phyloP scores from a whole-genome alignment of 1,140 invertebrate species.

The Cydia strobilella region DNA sequence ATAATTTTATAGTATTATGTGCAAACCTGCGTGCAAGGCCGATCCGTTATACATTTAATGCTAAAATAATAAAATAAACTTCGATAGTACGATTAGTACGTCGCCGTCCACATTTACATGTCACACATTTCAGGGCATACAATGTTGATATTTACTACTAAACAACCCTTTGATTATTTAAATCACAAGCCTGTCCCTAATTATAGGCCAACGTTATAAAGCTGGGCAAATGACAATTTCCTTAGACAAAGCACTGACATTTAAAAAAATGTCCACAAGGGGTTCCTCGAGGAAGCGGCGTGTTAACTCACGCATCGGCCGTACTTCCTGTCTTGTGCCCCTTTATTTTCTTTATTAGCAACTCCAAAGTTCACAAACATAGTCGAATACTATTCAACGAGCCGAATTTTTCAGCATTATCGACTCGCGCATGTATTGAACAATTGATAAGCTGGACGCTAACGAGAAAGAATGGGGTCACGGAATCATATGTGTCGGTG shows the following conservation, averaged over 20 bases:
- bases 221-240: conserved; percentile 46
- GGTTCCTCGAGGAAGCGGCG: conserved; percentile 62
- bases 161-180: neutral
- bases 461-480: conserved; percentile 26
- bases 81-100: no score
- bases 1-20: neutral
- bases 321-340: conserved; percentile 64
- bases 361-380: conserved; percentile 12
- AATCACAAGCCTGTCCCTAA: conserved; percentile 19
- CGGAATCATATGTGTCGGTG: conserved; percentile 12
- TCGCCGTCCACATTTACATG: neutral
- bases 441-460: conserved; percentile 22
- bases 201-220: conserved; percentile 14
- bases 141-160: neutral
- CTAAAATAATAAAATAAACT: neutral
- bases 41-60: no score
- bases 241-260: conserved; percentile 43
- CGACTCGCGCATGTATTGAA: conserved; percentile 11
- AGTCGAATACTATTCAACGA: conserved; percentile 2
- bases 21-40: neutral
- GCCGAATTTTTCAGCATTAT: conserved; percentile 20
- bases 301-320: conserved; percentile 67
- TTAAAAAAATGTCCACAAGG: conserved; percentile 41
- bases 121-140: neutral
- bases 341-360: conserved; percentile 38